phyloP scores from a whole-genome alignment of 2,113 vertebrate species.

The Edolisoma coerulescens region DNA sequence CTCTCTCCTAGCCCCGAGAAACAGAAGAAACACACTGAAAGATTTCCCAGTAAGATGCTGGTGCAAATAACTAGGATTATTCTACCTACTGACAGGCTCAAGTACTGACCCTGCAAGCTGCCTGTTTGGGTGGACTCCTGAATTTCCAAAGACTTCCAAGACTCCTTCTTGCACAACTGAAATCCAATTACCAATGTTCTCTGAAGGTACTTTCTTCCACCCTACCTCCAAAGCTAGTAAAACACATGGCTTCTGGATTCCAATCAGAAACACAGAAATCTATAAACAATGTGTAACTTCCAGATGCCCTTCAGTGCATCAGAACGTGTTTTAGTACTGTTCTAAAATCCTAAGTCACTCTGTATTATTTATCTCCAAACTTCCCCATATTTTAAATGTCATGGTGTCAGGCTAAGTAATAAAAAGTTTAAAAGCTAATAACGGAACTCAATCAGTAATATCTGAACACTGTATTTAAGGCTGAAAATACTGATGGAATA shows the following conservation, averaged over 20 bases:
- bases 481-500: conserved; percentile 13
- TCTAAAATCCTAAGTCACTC: conserved; percentile 71
- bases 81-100: background rate
- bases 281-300: conserved; percentile 73
- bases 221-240: conserved; percentile 39
- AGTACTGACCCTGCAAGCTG: background rate
- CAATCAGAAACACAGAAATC: conserved; percentile 72
- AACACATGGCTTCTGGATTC: conserved; percentile 53
- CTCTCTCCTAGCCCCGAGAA: background rate
- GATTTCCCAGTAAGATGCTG: background rate
- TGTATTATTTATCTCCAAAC: conserved; percentile 63
- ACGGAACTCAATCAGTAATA: conserved; percentile 30
- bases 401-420: conserved; percentile 62
- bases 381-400: conserved; percentile 69
- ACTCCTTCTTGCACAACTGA: background rate
- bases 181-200: background rate
- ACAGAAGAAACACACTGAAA: background rate
- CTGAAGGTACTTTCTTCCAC: conserved; percentile 5
- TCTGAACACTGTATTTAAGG: conserved; percentile 1
- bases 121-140: background rate
- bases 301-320: conserved; percentile 70
- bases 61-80: background rate
- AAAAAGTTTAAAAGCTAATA: conserved; percentile 71
- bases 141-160: background rate
- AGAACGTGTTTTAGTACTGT: conserved; percentile 57